Conservation (phyloP, 2,113 vertebrate genomes). For the Platichthys flesus region DNA sequence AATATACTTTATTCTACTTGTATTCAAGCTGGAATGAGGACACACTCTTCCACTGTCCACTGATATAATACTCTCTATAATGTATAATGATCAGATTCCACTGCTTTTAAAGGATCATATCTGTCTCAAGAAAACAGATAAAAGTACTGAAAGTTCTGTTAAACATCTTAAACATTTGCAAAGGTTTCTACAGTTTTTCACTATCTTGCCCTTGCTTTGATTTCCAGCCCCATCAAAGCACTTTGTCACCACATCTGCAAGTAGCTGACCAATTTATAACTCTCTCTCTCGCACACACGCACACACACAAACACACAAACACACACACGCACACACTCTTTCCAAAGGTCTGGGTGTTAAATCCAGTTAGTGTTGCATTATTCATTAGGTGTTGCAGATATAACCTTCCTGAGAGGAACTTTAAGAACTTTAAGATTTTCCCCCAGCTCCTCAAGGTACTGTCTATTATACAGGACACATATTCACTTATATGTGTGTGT, state of each 20-base stretch:
- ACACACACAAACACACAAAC: background rate
- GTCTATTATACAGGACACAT: constrained; percentile 40
- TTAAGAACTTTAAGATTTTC: constrained; percentile 25
- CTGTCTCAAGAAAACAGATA: background rate
- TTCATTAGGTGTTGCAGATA: constrained; percentile 59
- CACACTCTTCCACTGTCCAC: background rate
- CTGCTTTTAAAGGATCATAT: background rate
- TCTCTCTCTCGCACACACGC: background rate
- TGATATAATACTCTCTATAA: background rate
- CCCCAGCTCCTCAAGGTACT: constrained; percentile 19
- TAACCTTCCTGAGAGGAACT: constrained; percentile 57
- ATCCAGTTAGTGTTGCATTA: constrained; percentile 64
- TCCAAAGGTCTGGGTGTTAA: constrained; percentile 55
- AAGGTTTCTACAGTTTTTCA: no score
- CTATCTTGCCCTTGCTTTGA: background rate
- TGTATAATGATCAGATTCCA: background rate
- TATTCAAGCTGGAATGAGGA: no score
- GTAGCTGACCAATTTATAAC: background rate
- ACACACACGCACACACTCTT: constrained; percentile 9
- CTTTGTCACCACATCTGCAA: constrained; percentile 8
- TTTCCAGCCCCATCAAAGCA: background rate
- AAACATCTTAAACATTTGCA: no score
- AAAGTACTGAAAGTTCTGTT: no score
- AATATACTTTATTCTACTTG: no score
- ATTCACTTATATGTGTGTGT: constrained; percentile 23